Percentiles rank a stretch among this genome's conserved stretches.
Evolutionary conservation across 2,888 invertebrate genomes (phyloP).

Genomic region (Temnothorax rugatulus): DNA sequence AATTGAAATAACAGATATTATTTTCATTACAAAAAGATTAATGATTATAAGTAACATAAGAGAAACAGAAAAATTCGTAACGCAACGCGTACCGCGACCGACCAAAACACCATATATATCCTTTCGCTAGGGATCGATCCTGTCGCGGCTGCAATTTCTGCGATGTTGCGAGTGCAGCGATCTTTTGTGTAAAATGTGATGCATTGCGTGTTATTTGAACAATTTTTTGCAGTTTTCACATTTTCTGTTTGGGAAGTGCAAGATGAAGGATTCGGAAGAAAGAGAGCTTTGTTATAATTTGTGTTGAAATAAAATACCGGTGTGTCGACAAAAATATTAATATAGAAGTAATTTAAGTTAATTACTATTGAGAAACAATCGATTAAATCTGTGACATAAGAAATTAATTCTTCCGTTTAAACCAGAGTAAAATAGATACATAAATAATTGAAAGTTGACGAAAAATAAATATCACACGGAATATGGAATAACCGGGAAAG

Average conservation of each 20-base stretch:
- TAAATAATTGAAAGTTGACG: not conserved
- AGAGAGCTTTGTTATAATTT: not conserved
- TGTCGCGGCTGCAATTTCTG: slow-evolving; percentile 49
- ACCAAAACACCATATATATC: slow-evolving; percentile 49
- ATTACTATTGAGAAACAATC: not conserved
- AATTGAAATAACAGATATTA: not conserved
- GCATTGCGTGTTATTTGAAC: slow-evolving; percentile 29
- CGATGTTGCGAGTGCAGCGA: slow-evolving; percentile 39
- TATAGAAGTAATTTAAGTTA: not conserved
- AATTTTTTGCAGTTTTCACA: not conserved
- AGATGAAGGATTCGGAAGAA: not conserved
- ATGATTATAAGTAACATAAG: not conserved
- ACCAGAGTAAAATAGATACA: not conserved
- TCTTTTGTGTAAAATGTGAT: slow-evolving; percentile 53
- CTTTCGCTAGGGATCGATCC: slow-evolving; percentile 60
- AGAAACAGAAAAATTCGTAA: not conserved
- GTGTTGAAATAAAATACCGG: not conserved
- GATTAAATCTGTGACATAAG: not conserved
- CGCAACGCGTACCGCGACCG: not conserved
- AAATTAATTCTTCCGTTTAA: not conserved
- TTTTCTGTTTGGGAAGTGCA: not conserved
- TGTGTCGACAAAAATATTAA: not conserved
- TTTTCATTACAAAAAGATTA: not conserved
- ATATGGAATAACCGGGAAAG: not conserved
- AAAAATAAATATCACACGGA: slow-evolving; percentile 1